A percentile compares a stretch with the other conserved stretches of the same genome.
phyloP scores from a whole-genome alignment of 1,140 invertebrate genomes.

The Thaumatotibia leucotreta region DNA sequence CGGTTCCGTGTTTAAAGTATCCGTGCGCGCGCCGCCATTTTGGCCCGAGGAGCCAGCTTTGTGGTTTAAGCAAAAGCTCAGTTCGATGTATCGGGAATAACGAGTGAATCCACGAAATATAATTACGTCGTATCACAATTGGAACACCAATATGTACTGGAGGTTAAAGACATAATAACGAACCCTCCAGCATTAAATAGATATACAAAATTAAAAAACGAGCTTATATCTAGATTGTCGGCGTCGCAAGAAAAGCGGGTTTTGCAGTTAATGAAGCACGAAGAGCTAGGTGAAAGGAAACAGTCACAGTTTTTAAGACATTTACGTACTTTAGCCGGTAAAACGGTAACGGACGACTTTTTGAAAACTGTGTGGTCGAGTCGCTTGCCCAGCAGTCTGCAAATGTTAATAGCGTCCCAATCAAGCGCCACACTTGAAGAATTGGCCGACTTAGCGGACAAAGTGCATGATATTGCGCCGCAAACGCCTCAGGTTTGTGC shows the following conservation, averaged over 20 bases:
- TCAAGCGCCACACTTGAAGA: neutral
- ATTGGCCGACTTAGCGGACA: neutral
- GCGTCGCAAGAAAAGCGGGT: neutral
- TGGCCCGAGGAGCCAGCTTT: neutral
- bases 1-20: too few species aligned
- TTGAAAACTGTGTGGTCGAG: slow-evolving; percentile 4
- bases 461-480: neutral
- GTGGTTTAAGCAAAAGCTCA: slow-evolving; percentile 9
- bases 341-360: slow-evolving; percentile 1
- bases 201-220: neutral
- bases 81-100: neutral
- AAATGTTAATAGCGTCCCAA: neutral
- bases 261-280: neutral
- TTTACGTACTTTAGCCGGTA: slow-evolving; percentile 14
- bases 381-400: neutral
- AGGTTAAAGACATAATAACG: neutral
- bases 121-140: neutral
- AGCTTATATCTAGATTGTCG: neutral
- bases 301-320: neutral
- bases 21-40: neutral
- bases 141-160: neutral
- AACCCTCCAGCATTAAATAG: neutral
- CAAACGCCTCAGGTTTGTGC: neutral
- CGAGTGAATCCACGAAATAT: neutral
- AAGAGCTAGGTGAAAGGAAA: neutral